Evolutionary conservation across 2,888 invertebrate genomes (phyloP).

Genomic region (Lysandra bellargus): DNA sequence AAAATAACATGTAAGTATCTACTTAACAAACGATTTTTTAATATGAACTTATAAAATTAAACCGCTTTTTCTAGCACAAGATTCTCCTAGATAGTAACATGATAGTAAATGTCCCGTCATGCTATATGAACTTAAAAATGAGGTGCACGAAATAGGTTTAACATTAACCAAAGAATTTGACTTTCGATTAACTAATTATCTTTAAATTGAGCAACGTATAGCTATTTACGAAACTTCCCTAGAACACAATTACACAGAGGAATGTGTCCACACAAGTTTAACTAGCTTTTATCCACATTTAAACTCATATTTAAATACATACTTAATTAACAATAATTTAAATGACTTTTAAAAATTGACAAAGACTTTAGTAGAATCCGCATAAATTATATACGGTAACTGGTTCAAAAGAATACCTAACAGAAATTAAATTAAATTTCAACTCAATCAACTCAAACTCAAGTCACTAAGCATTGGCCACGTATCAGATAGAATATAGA

Average conservation of each 20-base stretch:
- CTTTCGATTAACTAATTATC: constrained; percentile 21
- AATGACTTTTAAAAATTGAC: background rate
- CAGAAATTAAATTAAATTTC: too few species aligned
- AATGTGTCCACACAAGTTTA: constrained; percentile 18
- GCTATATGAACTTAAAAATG: background rate
- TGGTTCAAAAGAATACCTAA: background rate
- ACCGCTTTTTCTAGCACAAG: background rate
- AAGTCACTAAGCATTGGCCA: too few species aligned
- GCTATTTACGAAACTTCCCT: constrained; percentile 19
- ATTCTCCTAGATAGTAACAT: background rate
- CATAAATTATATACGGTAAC: background rate
- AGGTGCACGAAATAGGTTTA: background rate
- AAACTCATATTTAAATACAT: constrained; percentile 18
- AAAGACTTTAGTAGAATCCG: background rate
- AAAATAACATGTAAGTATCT: background rate
- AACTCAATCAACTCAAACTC: too few species aligned
- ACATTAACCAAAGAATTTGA: background rate
- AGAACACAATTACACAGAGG: constrained; percentile 8
- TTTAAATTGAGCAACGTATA: constrained; percentile 12
- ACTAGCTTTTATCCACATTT: constrained; percentile 27
- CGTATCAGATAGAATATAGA: too few species aligned
- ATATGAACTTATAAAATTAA: background rate
- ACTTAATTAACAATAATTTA: constrained; percentile 14
- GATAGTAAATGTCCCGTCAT: background rate
- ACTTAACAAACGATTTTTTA: background rate